Conservation (phyloP, 1,140 invertebrate genomes). For the Halictus rubicundus region DNA sequence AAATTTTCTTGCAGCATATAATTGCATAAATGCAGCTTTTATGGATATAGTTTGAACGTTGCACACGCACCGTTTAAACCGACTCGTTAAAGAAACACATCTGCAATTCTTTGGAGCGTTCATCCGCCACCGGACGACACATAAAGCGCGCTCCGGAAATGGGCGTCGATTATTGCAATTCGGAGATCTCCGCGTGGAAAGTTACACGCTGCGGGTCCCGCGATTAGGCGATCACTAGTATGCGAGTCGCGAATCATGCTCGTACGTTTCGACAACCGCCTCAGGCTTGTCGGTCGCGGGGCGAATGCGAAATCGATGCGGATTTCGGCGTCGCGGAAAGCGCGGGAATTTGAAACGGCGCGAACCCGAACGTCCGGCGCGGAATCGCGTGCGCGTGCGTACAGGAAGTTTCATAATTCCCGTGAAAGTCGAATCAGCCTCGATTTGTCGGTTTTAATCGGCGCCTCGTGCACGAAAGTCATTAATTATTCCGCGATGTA, state of each 20-base stretch:
- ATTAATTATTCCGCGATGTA: conserved; percentile 41
- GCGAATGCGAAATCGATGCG: conserved; percentile 20
- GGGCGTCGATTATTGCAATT: neutral
- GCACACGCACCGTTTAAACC: too few species aligned
- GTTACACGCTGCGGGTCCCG: neutral
- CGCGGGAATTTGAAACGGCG: neutral
- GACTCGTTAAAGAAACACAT: neutral
- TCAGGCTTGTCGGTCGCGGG: neutral
- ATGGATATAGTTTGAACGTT: too few species aligned
- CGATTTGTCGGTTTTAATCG: conserved; percentile 21
- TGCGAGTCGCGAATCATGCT: neutral
- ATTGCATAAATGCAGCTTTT: too few species aligned
- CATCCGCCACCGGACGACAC: neutral
- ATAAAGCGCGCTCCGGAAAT: conserved; percentile 3
- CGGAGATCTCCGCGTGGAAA: conserved; percentile 3
- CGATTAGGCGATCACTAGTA: conserved; percentile 5
- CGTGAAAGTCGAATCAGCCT: conserved; percentile 21
- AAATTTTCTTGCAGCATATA: too few species aligned
- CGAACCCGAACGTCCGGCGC: too few species aligned
- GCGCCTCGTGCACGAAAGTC: conserved; percentile 9
- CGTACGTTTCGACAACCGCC: conserved; percentile 12
- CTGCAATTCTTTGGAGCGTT: neutral
- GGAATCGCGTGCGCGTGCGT: neutral
- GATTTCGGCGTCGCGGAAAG: neutral
- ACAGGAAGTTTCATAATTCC: neutral